Evolutionary conservation across 2,888 invertebrate genomes (phyloP), one percentile per base, ranked within the genome.

Genomic region (Ferdinandea cuprea): DNA sequence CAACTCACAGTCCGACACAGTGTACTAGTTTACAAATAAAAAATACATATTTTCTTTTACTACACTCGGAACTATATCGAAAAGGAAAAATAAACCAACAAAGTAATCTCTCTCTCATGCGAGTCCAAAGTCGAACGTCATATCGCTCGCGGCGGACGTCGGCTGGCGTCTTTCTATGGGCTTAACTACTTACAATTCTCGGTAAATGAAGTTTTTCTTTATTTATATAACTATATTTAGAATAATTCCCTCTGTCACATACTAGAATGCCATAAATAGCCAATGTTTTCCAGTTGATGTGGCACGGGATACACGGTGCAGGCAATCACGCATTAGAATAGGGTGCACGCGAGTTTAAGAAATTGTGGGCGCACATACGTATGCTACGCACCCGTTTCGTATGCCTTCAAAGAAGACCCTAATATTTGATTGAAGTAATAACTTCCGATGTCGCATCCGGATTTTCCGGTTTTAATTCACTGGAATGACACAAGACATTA

Each of bases 111-210:
- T 50, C 30, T 68, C 59, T 61, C 58, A 21, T 32, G 28, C 35
- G 50, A 46, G 74, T 81, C 76, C 76, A 81, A 81, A 81, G 81
- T 81, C 63, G 59, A 81, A 52, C 65, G 71, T 76, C 65, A 72
- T 76, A 76, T 76, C 81, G 54, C 37, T 59, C 11, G 48, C 50
- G 32, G 30, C 37, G 37, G 25, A 3, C 25, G 25, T 13, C 19
- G 50, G 44, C 48, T 65, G 69, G 46, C 59, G 32, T 74, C 59
- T 59, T 54, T 50, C 54, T 46, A 2, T 65, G n/a, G 54, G 54
- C 48, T 48, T 54, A 32, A 76, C 28, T 59, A 40, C 40, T 19
- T 11, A 40, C 37, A 37, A 5, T 30, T 25, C 35, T 71, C 44
- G 37, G 7, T 28, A 42, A 15, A 25, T 44, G 35, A 54, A 56